Evolutionary conservation across 2,888 invertebrate genomes (phyloP).

Genomic region (Thera obeliscata): DNA sequence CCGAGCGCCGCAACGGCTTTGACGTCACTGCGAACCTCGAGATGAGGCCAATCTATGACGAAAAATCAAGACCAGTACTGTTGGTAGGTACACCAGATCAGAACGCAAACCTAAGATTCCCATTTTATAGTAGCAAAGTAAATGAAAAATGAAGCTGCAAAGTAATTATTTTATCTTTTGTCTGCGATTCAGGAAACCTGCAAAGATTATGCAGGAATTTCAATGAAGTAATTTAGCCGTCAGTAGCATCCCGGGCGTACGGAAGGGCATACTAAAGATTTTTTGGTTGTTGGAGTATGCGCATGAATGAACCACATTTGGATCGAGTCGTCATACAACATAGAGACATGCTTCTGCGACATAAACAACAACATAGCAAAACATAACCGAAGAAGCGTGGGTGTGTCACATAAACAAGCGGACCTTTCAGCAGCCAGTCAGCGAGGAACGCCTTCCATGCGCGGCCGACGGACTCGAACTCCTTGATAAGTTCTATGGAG

Average conservation of each 20-base stretch:
- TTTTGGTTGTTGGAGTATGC: not conserved
- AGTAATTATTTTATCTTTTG: not conserved
- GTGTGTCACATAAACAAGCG: conserved; percentile 68
- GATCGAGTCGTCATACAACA: not conserved
- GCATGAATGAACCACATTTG: not conserved
- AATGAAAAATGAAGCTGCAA: not conserved
- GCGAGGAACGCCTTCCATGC: conserved; percentile 91
- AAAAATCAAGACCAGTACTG: conserved; percentile 8
- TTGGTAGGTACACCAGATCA: not conserved
- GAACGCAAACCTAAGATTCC: not conserved
- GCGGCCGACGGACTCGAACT: conserved; percentile 92
- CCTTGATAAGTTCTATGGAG: conserved; percentile 93
- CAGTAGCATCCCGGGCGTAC: conserved; percentile 14
- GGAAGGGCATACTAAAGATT: not conserved
- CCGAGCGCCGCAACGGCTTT: conserved; percentile 46
- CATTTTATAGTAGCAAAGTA: not conserved
- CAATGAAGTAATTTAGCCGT: conserved; percentile 34
- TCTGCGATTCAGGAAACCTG: conserved; percentile 18
- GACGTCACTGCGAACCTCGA: conserved; percentile 61
- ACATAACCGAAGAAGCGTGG: conserved; percentile 54
- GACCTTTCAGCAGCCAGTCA: conserved; percentile 86
- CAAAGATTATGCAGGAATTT: conserved; percentile 23
- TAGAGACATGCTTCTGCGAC: not conserved
- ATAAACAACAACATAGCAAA: conserved; percentile 51
- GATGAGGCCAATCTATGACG: conserved; percentile 8